Evolutionary conservation across 2,888 invertebrate genomes (phyloP), one percentile per base, ranked within the genome.

Genomic region (Ectropis crepuscularia): DNA sequence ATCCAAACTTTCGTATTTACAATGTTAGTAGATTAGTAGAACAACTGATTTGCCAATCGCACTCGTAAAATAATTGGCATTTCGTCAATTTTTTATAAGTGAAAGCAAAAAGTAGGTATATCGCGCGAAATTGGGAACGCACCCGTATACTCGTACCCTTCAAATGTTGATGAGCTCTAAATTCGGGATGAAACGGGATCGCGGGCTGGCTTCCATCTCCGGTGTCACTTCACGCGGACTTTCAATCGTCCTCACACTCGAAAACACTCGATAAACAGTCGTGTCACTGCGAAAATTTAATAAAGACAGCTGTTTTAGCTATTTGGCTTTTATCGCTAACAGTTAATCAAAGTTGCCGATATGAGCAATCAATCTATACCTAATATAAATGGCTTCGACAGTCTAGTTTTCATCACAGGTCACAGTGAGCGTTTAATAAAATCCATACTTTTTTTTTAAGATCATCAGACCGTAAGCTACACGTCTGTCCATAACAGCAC

Each of bases 121-220:
- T 58, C 48, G 47, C 6, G 48, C n/a, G 47, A 57, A 59, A 59
- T 59, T 49, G 41, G 53, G 11, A 53, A 42, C 50, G 55, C 16
- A 55, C 50, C 12, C 11, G 49, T 45, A 55, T 50, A 54, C 55
- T 43, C 37, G 37, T 28, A 41, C 57, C 43, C 59, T 53, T 51
- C 43, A 57, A 53, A 61, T 55, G 57, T 38, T 61, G 64, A 65
- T 65, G 60, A 65, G 64, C 6, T 53, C 43, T 60, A 48, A 57
- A 78, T 76, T 79, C 74, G 57, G 73, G 71, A 72, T 78, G 74
- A 78, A 81, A 83, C 78, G 78, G 75, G 81, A 79, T 76, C 69
- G 79, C 75, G 76, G 77, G 74, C 79, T 75, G 76, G 72, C 72
- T 76, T 79, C 84, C 85, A 87, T 87, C 87, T 87, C 86, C 87